Evolutionary conservation across 1,140 invertebrate species (phyloP).

Genomic region (Archivesica marissinica): DNA sequence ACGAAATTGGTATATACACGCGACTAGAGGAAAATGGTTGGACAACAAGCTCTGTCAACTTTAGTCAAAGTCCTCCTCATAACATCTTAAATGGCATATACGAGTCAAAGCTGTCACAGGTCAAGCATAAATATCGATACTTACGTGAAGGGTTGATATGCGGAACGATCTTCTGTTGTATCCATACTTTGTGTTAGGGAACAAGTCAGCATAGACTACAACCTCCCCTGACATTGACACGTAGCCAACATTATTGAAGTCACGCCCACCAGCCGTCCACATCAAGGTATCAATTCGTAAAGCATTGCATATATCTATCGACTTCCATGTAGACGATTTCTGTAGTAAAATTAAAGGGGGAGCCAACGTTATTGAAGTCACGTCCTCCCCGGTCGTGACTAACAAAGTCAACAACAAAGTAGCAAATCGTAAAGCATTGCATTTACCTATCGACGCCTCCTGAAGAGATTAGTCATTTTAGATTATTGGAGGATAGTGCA

Average conservation of each 20-base stretch:
- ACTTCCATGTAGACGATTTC: neutral
- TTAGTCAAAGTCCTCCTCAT: no score
- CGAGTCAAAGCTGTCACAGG: no score
- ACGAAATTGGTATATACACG: no score
- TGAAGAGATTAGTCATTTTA: no score
- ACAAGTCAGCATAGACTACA: conserved; percentile 26
- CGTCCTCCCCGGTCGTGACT: neutral
- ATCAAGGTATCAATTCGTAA: conserved; percentile 54
- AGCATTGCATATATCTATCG: neutral
- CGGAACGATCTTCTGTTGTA: conserved; percentile 59
- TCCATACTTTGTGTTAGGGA: conserved; percentile 64
- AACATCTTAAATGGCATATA: no score
- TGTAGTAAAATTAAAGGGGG: neutral
- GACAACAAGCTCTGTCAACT: no score
- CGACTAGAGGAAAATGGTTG: no score
- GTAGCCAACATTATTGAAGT: conserved; percentile 52
- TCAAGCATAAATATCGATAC: neutral
- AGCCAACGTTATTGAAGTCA: neutral
- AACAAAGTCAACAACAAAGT: no score
- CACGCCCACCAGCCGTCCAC: conserved; percentile 43
- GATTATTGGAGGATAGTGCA: no score
- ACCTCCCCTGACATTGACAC: neutral
- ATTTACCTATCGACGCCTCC: no score
- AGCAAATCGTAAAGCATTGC: no score
- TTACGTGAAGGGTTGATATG: conserved; percentile 62